Base-by-base conservation (phyloP, 2,797 vertebrate species). In the Alosa sapidissima region DNA sequence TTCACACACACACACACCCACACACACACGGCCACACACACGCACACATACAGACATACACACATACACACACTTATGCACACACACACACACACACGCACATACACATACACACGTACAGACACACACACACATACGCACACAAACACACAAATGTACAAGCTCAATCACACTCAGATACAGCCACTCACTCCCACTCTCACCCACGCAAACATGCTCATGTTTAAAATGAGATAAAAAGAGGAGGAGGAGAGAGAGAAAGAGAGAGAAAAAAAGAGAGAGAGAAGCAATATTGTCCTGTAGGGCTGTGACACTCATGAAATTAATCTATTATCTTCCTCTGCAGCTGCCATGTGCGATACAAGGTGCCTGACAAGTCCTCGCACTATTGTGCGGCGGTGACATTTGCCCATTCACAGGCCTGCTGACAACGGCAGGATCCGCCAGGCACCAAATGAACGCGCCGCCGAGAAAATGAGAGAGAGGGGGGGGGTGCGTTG, bases 321-420 rank as follows among this genome's bases (percentile, higher is more conserved):
- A 96, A 95, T 95, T 93, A 96, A 95, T 95, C 94, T 95, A 95
- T 96, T 96, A 96, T 96, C 95, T 95, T 94, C 87, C 92, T 87
- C 89, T 92, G 92, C 94, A 95, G 93, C 95, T 94, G 93, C 92
- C 93, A 90, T 94, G 91, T 88, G 91, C 89, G 87, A 93, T 94
- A 93, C 90, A 94, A 94, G 93, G 93, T 92, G 92, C 91, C 93
- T 93, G 93, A 95, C 92, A 94, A 94, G 93, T 94, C 93, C 92
- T 94, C 85, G 91, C 87, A 91, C 91, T 89, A 91, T 94, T 93
- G 92, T 94, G 92, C 92, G 94, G 94, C 93, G 83, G 45, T 96
- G 93, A 94, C 88, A 85, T 93, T 95, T 95, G 93, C 92, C 88
- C 91, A 94, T 96, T 96, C 94, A 95, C 93, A 81, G 87, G 94